Base-by-base conservation (phyloP, 2,797 vertebrate genomes). In the Squalus acanthias region DNA sequence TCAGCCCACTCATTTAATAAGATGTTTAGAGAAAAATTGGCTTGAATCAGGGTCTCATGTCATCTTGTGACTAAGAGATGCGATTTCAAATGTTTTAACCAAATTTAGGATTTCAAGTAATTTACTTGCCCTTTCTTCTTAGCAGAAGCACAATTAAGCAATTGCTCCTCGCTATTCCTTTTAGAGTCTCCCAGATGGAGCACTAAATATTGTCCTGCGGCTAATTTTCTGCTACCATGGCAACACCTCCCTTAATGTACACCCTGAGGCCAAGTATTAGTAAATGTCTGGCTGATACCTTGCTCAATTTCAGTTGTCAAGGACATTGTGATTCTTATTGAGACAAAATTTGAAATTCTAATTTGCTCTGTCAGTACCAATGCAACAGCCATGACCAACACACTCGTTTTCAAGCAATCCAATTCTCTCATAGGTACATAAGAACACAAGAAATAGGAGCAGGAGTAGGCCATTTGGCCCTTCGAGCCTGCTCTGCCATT, bases 121-220 rank as follows among this genome's bases (percentile, higher is more conserved):
- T 82, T 39, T 82, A 39, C 79, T 39, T 20, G 79, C 13, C 33
- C 39, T 39, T 82, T 82, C 76, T n/a, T 39, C 79, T 39, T n/a
- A 15, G 12, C 79, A 82, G n/a, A 82, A 82, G 39, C 79, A 82
- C 4, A 82, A 82, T 82, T 82, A 82, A 82, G 79, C 13, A 82
- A 82, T 82, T 82, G n/a, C 79, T 82, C n/a, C n/a, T 39, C 79
- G 15, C 3, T 46, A 82, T 15, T 82, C 79, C 79, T n/a, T 82
- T 82, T n/a, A 46, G 79, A 82, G n/a, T 82, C 39, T 82, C 79
- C 79, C 79, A 82, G 79, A 82, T 82, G 79, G 79, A 82, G n/a
- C 4, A 20, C 79, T n/a, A 46, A n/a, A 82, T 82, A 82, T 82
- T 82, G n/a, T 82, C 79, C 79, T 82, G 79, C n/a, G 13, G 79